These are phyloP conservation scores for Drosophila fuyamai DNA, from an alignment of 1,140 invertebrate genomes.

Conservation along the genomic window DNA sequence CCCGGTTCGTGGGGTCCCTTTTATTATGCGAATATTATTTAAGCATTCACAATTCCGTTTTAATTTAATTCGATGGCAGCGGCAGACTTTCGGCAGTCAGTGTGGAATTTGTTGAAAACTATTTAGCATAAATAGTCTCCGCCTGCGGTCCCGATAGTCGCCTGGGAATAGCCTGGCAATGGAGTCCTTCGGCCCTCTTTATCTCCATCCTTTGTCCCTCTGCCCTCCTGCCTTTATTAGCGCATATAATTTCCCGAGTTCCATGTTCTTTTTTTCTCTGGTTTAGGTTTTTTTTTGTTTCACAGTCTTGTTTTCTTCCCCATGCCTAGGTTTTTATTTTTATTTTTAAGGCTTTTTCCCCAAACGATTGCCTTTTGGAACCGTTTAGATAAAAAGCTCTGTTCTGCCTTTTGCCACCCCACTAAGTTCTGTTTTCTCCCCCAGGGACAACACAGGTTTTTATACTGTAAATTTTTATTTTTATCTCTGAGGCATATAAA, in stretches of 20 bases:
- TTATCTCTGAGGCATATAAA: slow-evolving; percentile 57
- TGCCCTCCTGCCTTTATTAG: slow-evolving; percentile 49
- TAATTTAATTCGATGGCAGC: slow-evolving; percentile 71
- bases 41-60: slow-evolving; percentile 76
- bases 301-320: slow-evolving; percentile 31
- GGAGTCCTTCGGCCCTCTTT: slow-evolving; percentile 34
- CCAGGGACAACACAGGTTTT: slow-evolving; percentile 47
- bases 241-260: slow-evolving; percentile 53
- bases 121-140: slow-evolving; percentile 82
- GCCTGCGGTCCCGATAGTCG: slow-evolving; percentile 56
- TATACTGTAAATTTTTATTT: slow-evolving; percentile 56
- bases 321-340: slow-evolving; percentile 27
- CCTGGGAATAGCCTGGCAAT: slow-evolving; percentile 55
- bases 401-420: slow-evolving; percentile 7
- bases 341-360: slow-evolving; percentile 53
- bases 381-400: slow-evolving; percentile 56
- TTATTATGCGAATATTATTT: slow-evolving; percentile 72
- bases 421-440: slow-evolving; percentile 20
- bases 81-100: slow-evolving; percentile 25
- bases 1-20: slow-evolving; percentile 38
- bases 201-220: slow-evolving; percentile 6
- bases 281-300: slow-evolving; percentile 9
- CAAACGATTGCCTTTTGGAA: slow-evolving; percentile 55
- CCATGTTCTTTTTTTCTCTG: slow-evolving; percentile 7
- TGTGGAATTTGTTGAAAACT: slow-evolving; percentile 63